phyloP scores from a whole-genome alignment of 23 tunicate species.

The Botrylloides violaceus region DNA sequence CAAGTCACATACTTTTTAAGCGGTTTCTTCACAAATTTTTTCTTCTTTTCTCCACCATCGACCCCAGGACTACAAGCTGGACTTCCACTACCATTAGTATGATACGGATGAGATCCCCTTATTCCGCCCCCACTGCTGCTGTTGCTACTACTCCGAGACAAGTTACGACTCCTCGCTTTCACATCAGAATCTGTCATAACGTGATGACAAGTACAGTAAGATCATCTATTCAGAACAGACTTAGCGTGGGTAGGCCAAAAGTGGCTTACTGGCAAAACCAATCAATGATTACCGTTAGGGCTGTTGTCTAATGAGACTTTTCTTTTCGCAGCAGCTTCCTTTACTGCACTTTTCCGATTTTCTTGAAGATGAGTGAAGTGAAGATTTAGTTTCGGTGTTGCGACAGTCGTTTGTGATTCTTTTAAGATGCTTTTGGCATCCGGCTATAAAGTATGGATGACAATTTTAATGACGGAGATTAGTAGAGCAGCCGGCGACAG shows the following conservation, averaged over 20 bases:
- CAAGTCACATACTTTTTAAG: too few species aligned
- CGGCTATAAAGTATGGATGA: background rate
- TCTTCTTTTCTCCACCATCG: background rate
- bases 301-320: background rate
- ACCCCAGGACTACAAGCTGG: conserved; percentile 6
- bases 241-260: background rate
- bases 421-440: background rate
- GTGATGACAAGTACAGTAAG: too few species aligned
- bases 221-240: background rate
- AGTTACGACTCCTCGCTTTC: conserved; percentile 2
- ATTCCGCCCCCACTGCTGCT: conserved; percentile 68
- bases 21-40: conserved; percentile 12
- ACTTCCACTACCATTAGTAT: conserved; percentile 6
- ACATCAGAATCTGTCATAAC: background rate
- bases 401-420: background rate
- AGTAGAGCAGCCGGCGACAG: too few species aligned
- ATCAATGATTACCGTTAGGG: too few species aligned
- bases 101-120: conserved; percentile 36
- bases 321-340: background rate
- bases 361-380: conserved; percentile 27
- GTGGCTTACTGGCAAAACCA: background rate
- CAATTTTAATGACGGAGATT: too few species aligned
- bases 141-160: conserved; percentile 74
- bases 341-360: conserved; percentile 11
- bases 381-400: conserved; percentile 13